Evolutionary conservation across 2,113 vertebrate species (phyloP), one percentile per base, ranked within the genome.

Genomic region (Ageneiosus marmoratus): DNA sequence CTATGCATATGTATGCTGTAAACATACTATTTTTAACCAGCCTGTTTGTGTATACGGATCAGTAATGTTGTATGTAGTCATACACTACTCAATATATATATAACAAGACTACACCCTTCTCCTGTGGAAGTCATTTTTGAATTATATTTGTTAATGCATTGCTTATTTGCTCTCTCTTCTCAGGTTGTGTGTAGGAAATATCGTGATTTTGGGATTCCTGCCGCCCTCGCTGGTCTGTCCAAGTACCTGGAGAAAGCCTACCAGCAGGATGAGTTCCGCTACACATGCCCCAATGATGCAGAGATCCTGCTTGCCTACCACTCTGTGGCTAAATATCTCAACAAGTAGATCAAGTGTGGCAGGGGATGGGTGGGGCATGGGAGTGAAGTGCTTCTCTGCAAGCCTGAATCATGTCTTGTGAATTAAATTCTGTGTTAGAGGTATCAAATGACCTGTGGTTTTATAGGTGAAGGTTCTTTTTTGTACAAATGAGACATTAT

Each of bases 161-260:
- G 16, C 27, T 22, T 56, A 4, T 24, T 6, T 0, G 20, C 20
- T 0, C 16, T 81, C 67, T 34, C 34, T 80, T 20, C 22, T 44
- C 92, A 99, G 97, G 95, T 96, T 0, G 95, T 97, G 77, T 97
- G 96, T 81, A 91, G 91, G 77, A 88, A 96, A 73, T 97, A 96
- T 86, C 94, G 96, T 4, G 83, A 67, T 51, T 94, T 95, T 2
- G 93, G 89, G 83, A 96, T 98, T 85, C 96, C 96, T 0, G 24
- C 24, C 0, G 93, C 93, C 16, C 93, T 98, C 84, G 83, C 0
- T 0, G 91, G 93, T 0, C 86, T 99, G 82, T 93, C 90, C 51
- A 90, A 91, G 41, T 99, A 99, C 88, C 92, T 98, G 88, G 85
- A 89, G 5, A 86, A 86, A 0, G 95, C 96, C 18, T 87, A 90